A percentile compares a stretch with the other conserved stretches of the same genome.
phyloP scores from a whole-genome alignment of 2,113 vertebrate species.

The Aix galericulata region DNA sequence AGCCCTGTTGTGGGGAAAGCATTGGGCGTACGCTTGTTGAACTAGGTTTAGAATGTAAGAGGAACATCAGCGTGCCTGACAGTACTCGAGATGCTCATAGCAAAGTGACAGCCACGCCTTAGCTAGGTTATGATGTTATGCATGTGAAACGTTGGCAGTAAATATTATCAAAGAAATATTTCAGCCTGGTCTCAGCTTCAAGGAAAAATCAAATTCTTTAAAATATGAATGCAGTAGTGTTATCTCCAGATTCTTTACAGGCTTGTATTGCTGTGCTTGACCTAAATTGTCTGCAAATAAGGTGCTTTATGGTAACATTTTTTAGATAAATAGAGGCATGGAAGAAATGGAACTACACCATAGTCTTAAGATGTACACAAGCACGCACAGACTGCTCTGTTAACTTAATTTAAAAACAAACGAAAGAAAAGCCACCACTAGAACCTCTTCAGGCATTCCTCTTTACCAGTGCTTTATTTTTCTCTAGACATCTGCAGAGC shows the following conservation, averaged over 20 bases:
- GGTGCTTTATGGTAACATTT: not conserved
- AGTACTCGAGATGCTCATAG: not conserved
- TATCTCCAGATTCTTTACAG: not conserved
- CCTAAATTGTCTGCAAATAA: not conserved
- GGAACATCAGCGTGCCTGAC: not conserved
- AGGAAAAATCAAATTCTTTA: not conserved
- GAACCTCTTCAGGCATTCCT: not conserved
- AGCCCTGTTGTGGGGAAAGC: not conserved
- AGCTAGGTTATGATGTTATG: not conserved
- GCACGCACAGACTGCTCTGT: not conserved
- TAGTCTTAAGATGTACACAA: not conserved
- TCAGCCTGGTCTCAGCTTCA: not conserved
- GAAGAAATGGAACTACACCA: not conserved
- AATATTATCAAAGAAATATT: not conserved
- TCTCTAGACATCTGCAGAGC: conserved; percentile 93
- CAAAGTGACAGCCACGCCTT: not conserved
- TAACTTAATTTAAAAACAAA: not conserved
- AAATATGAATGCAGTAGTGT: not conserved
- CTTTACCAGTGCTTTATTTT: not conserved
- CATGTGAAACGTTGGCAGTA: not conserved
- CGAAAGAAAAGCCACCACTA: not conserved
- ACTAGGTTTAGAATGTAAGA: not conserved
- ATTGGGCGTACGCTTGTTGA: not conserved
- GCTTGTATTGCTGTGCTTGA: not conserved
- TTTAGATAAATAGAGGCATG: not conserved